Percentiles rank a stretch among this genome's conserved stretches.
These are phyloP conservation scores for Galerucella nymphaeae DNA, from an alignment of 2,888 invertebrate genomes.

Conservation along the genomic window DNA sequence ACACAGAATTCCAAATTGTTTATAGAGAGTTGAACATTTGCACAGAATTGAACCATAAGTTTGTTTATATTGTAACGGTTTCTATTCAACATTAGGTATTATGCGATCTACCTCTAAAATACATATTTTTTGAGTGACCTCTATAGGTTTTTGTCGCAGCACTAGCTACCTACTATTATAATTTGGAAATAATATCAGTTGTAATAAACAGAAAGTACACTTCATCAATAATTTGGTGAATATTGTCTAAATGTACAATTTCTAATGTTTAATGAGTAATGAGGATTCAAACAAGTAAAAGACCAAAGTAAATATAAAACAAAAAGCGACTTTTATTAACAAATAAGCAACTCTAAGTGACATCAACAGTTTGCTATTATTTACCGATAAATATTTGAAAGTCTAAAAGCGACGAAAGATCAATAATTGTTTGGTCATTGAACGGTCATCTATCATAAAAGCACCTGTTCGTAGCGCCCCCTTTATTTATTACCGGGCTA, in stretches of 20 bases:
- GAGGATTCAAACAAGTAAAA: not conserved
- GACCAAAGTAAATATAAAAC: not conserved
- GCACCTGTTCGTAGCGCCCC: constrained; percentile 59
- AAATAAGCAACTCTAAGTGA: constrained; percentile 16
- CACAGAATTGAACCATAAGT: too few relatives aligned
- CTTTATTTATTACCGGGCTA: constrained; percentile 57
- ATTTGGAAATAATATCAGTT: not conserved
- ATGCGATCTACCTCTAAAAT: too few relatives aligned
- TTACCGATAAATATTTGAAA: constrained; percentile 37
- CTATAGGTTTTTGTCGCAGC: too few relatives aligned
- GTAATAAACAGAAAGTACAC: not conserved
- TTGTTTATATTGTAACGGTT: too few relatives aligned
- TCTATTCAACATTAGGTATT: too few relatives aligned
- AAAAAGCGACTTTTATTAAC: not conserved
- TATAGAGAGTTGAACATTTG: too few relatives aligned
- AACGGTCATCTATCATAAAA: constrained; percentile 62
- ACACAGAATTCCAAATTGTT: too few relatives aligned
- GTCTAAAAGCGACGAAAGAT: constrained; percentile 54
- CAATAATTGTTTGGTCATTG: constrained; percentile 62
- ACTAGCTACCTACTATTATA: not conserved
- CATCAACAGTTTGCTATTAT: constrained; percentile 42
- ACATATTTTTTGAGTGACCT: too few relatives aligned
- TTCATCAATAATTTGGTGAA: not conserved
- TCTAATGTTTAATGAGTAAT: not conserved
- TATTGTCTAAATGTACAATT: not conserved